Percentiles rank a stretch among this genome's conserved stretches.
Evolutionary conservation across 2,797 vertebrate species (phyloP).

Genomic region (Acanthurus lineatus): DNA sequence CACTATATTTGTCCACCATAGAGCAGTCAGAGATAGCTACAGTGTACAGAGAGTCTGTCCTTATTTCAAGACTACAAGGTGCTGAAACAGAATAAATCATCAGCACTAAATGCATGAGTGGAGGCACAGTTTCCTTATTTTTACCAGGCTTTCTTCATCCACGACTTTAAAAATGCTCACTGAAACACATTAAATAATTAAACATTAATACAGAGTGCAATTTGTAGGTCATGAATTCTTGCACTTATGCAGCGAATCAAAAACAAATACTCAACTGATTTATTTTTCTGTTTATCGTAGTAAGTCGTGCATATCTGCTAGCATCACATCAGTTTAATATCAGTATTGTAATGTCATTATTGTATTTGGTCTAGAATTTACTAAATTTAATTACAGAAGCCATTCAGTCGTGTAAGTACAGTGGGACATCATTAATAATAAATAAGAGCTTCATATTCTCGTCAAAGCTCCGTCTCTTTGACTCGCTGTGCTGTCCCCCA

Average conservation of each 20-base stretch:
- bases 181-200: slow-evolving; percentile 50
- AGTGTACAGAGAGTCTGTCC: slow-evolving; percentile 52
- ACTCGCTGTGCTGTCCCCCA: slow-evolving; percentile 43
- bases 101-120: slow-evolving; percentile 23
- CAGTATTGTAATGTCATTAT: neutral
- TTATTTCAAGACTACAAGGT: slow-evolving; percentile 41
- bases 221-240: slow-evolving; percentile 54
- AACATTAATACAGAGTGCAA: slow-evolving; percentile 25
- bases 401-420: slow-evolving; percentile 22
- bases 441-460: slow-evolving; percentile 48
- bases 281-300: neutral
- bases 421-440: slow-evolving; percentile 59
- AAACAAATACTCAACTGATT: slow-evolving; percentile 21
- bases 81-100: slow-evolving; percentile 39
- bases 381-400: slow-evolving; percentile 14
- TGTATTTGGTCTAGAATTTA: slow-evolving; percentile 7
- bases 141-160: neutral
- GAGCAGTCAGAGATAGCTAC: slow-evolving; percentile 62
- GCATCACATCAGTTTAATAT: slow-evolving; percentile 8
- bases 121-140: slow-evolving; percentile 18
- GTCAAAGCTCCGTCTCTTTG: slow-evolving; percentile 61
- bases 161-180: slow-evolving; percentile 27
- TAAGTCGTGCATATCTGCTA: neutral
- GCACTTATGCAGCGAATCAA: neutral
- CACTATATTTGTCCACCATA: slow-evolving; percentile 81